These are phyloP conservation scores for Bucorvus abyssinicus DNA, from an alignment of 2,797 vertebrate genomes.

Conservation along the genomic window DNA sequence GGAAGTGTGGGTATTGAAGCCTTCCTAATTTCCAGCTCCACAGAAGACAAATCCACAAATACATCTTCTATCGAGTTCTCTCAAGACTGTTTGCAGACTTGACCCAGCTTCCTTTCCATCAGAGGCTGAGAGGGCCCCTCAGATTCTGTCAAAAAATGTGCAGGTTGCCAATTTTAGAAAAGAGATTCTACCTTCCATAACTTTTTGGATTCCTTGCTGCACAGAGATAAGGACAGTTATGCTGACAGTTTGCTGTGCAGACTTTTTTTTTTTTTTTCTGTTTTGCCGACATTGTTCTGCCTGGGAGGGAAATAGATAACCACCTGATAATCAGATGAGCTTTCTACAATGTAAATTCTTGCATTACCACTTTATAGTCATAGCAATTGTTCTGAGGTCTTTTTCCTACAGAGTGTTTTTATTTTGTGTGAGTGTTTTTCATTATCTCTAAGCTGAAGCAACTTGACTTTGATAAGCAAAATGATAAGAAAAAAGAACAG, in stretches of 20 bases:
- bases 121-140: not conserved
- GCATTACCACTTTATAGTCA: not conserved
- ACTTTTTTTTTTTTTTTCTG: not conserved
- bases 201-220: not conserved
- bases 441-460: not conserved
- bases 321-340: not conserved
- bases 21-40: not conserved
- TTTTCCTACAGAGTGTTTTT: not conserved
- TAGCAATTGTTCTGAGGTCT: not conserved
- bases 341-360: not conserved
- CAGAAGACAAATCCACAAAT: not conserved
- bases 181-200: not conserved
- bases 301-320: not conserved
- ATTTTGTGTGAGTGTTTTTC: not conserved
- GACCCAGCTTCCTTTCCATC: not conserved
- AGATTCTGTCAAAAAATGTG: not conserved
- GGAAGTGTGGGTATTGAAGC: not conserved
- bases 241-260: not conserved
- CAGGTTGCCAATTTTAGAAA: not conserved
- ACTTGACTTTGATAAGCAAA: not conserved
- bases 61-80: not conserved
- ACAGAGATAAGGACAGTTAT: not conserved
- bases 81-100: not conserved
- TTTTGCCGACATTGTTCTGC: not conserved
- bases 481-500: not conserved